phyloP scores from a whole-genome alignment of 1,140 invertebrate species.

The Harlomillsia oculata region DNA sequence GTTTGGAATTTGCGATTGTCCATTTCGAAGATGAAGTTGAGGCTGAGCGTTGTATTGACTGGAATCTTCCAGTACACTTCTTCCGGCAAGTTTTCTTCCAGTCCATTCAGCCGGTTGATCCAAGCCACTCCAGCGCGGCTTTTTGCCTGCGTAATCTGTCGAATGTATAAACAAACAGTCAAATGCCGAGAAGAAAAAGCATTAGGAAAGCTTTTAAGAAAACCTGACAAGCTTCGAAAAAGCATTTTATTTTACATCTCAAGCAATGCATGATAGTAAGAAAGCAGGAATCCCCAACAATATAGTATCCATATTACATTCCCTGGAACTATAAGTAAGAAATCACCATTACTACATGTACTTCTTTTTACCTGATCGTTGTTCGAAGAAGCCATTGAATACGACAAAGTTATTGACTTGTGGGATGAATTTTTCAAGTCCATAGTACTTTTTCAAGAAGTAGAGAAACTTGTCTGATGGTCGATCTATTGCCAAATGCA shows the following conservation, averaged over 20 bases:
- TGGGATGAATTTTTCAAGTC: conserved; percentile 56
- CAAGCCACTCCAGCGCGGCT: conserved; percentile 22
- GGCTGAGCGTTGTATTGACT: conserved; percentile 24
- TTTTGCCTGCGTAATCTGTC: conserved; percentile 34
- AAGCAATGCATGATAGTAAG: too few species aligned
- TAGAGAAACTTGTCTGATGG: conserved; percentile 76
- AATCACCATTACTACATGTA: too few species aligned
- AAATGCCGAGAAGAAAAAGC: too few species aligned
- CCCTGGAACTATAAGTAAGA: too few species aligned
- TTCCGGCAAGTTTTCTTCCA: not conserved
- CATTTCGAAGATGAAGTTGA: conserved; percentile 25
- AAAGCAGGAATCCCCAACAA: too few species aligned
- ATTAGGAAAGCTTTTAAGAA: too few species aligned
- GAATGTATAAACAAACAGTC: too few species aligned
- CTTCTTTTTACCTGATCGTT: conserved; percentile 38
- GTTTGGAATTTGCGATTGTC: not conserved
- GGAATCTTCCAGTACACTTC: conserved; percentile 26
- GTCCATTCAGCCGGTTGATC: conserved; percentile 20
- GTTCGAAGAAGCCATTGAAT: conserved; percentile 68
- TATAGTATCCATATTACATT: too few species aligned
- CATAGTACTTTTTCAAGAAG: conserved; percentile 77
- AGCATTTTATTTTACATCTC: too few species aligned
- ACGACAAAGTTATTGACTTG: conserved; percentile 85
- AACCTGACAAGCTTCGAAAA: too few species aligned
- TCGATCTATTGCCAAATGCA: conserved; percentile 75